A percentile compares a stretch with the other conserved stretches of the same genome.
phyloP scores from a whole-genome alignment of 37 sponge, comb jelly and placozoan genomes.

The Theonella swinhoei region DNA sequence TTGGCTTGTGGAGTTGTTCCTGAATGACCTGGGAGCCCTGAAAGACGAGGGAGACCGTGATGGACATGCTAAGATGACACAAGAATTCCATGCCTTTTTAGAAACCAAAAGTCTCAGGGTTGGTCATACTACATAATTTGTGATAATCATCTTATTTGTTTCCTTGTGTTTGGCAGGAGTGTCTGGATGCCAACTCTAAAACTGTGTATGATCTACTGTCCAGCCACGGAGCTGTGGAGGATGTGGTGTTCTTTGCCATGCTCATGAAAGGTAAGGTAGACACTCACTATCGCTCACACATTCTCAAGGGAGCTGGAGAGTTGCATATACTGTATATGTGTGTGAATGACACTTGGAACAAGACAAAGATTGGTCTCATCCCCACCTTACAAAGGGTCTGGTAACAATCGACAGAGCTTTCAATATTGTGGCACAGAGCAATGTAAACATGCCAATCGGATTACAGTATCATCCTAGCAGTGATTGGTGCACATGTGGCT shows the following conservation, averaged over 20 bases:
- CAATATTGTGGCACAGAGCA: too few species aligned
- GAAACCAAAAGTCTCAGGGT: constrained; percentile 49
- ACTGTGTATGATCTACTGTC: constrained; percentile 86
- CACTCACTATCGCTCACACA: background rate
- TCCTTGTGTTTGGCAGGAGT: constrained; percentile 40
- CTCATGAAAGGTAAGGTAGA: constrained; percentile 87
- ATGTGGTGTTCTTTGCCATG: constrained; percentile 88
- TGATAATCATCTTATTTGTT: background rate
- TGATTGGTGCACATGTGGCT: too few species aligned
- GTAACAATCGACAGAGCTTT: too few species aligned
- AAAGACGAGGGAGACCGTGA: constrained; percentile 54
- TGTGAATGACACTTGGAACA: too few species aligned
- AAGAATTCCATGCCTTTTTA: constrained; percentile 80
- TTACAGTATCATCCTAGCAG: too few species aligned
- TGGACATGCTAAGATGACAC: constrained; percentile 23
- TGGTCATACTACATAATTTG: background rate
- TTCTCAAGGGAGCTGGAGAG: too few species aligned
- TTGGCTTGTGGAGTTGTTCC: constrained; percentile 85
- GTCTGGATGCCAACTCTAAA: constrained; percentile 72
- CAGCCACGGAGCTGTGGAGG: constrained; percentile 92
- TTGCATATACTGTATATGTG: constrained; percentile 3
- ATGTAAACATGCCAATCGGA: too few species aligned
- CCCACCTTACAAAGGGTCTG: too few species aligned
- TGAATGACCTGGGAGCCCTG: constrained; percentile 80
- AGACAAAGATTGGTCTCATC: too few species aligned